Evolutionary conservation across 2,113 vertebrate genomes (phyloP).

Genomic region (Carassius auratus): DNA sequence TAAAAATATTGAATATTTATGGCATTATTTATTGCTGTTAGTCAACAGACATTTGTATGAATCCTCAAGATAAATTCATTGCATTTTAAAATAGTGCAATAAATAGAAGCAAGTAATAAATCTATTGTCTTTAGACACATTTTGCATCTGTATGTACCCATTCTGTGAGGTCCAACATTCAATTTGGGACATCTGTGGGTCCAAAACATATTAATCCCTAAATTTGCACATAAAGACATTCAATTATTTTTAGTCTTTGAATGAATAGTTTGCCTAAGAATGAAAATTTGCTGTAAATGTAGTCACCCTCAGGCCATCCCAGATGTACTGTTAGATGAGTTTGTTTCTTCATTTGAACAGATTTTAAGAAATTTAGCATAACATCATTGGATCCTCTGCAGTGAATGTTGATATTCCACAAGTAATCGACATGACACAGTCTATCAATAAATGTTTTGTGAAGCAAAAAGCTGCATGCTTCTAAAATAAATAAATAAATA

Average conservation of each 20-base stretch:
- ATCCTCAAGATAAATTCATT: constrained; percentile 68
- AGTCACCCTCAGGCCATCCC: not conserved
- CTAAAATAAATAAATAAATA: no score
- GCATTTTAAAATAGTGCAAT: constrained; percentile 64
- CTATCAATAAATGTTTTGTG: no score
- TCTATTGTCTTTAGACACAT: constrained; percentile 6
- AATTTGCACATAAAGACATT: not conserved
- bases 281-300: not conserved
- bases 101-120: constrained; percentile 43
- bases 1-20: constrained; percentile 81
- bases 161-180: not conserved
- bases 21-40: constrained; percentile 77
- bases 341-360: not conserved
- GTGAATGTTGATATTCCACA: no score
- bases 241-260: not conserved
- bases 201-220: not conserved
- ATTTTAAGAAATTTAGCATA: not conserved
- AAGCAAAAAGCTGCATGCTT: no score
- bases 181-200: not conserved
- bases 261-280: not conserved
- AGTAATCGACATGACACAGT: no score
- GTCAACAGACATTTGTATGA: constrained; percentile 78
- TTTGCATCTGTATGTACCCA: not conserved
- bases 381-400: not conserved
- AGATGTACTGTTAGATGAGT: not conserved